Conservation (phyloP, 2,888 invertebrate genomes). For the Acanthosepion pharaonis region DNA sequence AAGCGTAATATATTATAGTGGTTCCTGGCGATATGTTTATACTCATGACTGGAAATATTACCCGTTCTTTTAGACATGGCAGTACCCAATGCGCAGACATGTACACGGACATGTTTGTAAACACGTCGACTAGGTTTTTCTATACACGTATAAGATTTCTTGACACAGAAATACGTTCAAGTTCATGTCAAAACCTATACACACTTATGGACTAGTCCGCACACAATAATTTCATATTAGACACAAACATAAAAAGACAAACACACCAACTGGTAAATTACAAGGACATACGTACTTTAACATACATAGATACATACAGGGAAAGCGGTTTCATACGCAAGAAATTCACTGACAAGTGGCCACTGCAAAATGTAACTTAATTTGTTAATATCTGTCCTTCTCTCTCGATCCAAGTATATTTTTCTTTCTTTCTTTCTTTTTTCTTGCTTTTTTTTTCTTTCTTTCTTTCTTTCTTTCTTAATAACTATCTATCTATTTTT, state of each 20-base stretch:
- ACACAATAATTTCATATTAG: not conserved
- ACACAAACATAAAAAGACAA: not conserved
- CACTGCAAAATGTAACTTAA: too few relatives aligned
- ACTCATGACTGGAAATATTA: not conserved
- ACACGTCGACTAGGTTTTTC: not conserved
- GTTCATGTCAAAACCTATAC: not conserved
- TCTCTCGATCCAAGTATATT: too few relatives aligned
- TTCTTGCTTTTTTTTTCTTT: too few relatives aligned
- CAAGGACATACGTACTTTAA: not conserved
- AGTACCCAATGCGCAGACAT: not conserved
- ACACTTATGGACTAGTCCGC: not conserved
- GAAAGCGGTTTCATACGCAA: too few relatives aligned
- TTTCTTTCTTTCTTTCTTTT: too few relatives aligned
- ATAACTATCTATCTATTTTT: too few relatives aligned
- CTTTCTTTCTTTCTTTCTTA: too few relatives aligned
- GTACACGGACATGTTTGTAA: not conserved
- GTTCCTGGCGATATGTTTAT: conserved; percentile 6
- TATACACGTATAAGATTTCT: not conserved
- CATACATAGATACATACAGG: not conserved
- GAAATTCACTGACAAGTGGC: too few relatives aligned
- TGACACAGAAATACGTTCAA: not conserved
- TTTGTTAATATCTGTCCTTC: too few relatives aligned
- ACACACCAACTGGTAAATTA: not conserved
- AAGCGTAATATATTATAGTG: not conserved
- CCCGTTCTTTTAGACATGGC: not conserved